Evolutionary conservation across 2,888 invertebrate genomes (phyloP).

Genomic region (Lasioglossum figueresi): DNA sequence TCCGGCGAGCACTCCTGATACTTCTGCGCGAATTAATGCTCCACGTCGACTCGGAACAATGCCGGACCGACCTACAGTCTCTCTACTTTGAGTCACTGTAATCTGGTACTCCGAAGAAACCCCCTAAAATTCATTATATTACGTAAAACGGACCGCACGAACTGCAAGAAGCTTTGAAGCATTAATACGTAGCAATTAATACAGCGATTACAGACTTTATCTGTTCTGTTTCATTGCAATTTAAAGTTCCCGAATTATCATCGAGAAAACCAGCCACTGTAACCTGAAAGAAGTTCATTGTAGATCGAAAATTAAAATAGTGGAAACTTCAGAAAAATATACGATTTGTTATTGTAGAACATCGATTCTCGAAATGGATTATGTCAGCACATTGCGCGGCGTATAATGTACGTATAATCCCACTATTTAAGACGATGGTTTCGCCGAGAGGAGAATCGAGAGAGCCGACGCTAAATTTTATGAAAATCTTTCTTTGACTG

Average conservation of each 20-base stretch:
- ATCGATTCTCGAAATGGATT: background rate
- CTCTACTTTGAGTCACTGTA: background rate
- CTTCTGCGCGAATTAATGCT: background rate
- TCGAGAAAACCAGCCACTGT: background rate
- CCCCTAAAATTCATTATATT: background rate
- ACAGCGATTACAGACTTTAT: background rate
- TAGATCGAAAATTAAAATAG: too few species aligned
- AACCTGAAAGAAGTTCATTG: too few species aligned
- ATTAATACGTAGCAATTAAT: background rate
- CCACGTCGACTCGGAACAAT: background rate
- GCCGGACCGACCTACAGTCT: background rate
- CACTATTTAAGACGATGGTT: background rate
- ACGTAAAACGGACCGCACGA: background rate
- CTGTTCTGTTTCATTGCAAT: background rate
- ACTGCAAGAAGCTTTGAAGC: background rate
- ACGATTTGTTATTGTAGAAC: background rate
- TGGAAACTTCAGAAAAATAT: background rate
- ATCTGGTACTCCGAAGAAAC: background rate
- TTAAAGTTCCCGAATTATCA: too few species aligned
- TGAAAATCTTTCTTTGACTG: background rate
- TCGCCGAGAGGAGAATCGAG: background rate
- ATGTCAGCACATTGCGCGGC: background rate
- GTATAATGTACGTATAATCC: background rate
- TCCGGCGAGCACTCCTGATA: background rate
- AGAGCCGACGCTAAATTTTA: background rate